Evolutionary conservation across 1,140 invertebrate genomes (phyloP).

Genomic region (Drosophila cardini): DNA sequence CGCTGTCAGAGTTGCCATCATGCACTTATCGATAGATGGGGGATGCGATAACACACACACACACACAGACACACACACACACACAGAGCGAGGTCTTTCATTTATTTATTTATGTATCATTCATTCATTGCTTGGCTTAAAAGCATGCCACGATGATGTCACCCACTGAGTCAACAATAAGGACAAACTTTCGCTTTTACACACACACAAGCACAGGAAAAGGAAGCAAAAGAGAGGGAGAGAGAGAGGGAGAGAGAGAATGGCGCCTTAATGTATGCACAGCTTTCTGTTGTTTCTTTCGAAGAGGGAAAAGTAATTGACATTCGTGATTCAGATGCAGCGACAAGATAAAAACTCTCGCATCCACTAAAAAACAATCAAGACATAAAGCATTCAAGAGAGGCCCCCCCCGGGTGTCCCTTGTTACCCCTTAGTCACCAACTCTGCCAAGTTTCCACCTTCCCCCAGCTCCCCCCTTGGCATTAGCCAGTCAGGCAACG

Average conservation of each 20-base stretch:
- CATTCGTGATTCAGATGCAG: constrained; percentile 78
- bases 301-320: constrained; percentile 64
- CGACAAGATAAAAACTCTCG: constrained; percentile 67
- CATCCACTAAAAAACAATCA: constrained; percentile 70
- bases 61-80: background rate
- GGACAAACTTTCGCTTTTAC: constrained; percentile 74
- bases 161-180: constrained; percentile 58
- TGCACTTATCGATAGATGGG: constrained; percentile 39
- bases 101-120: constrained; percentile 43
- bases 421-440: background rate
- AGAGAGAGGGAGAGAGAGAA: background rate
- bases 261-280: constrained; percentile 66
- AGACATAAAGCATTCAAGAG: constrained; percentile 56
- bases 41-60: constrained; percentile 24
- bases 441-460: no score
- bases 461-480: background rate
- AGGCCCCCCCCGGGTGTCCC: background rate
- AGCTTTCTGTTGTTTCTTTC: constrained; percentile 23
- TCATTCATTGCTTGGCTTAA: constrained; percentile 34
- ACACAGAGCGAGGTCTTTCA: constrained; percentile 2
- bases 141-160: constrained; percentile 63
- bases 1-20: constrained; percentile 6
- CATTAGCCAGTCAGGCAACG: constrained; percentile 41
- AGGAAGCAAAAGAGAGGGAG: background rate
- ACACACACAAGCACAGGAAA: constrained; percentile 1